Conservation (phyloP, 2,888 invertebrate species). For the Drosophila kuntzei region DNA sequence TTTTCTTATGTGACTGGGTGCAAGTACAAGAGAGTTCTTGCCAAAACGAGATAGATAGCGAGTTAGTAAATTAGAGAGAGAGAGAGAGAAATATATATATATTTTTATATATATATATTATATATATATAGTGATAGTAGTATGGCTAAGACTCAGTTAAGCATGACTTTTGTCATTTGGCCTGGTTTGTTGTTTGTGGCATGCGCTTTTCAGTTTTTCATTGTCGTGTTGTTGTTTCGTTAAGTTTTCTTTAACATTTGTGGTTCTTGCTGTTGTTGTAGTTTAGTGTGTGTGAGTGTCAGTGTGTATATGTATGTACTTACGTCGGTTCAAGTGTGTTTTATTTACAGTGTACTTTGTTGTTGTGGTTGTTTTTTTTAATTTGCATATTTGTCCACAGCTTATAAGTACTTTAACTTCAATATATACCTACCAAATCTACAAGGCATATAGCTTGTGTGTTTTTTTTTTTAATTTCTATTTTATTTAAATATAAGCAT, state of each 20-base stretch:
- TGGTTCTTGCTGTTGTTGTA: slow-evolving; percentile 29
- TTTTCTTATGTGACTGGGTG: slow-evolving; percentile 60
- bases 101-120: too few species aligned
- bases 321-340: slow-evolving; percentile 67
- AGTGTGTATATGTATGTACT: slow-evolving; percentile 63
- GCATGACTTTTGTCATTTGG: slow-evolving; percentile 37
- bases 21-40: slow-evolving; percentile 74
- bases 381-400: slow-evolving; percentile 26
- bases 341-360: slow-evolving; percentile 70
- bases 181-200: slow-evolving; percentile 39
- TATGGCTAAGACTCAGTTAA: slow-evolving; percentile 41
- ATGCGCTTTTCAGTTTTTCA: slow-evolving; percentile 49
- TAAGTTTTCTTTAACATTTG: slow-evolving; percentile 33
- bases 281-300: slow-evolving; percentile 39
- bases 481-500: slow-evolving; percentile 32
- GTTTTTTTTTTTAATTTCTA: slow-evolving; percentile 41
- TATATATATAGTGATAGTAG: slow-evolving; percentile 34
- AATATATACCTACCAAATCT: slow-evolving; percentile 53
- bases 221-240: slow-evolving; percentile 41
- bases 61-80: slow-evolving; percentile 35
- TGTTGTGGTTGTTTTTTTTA: slow-evolving; percentile 31
- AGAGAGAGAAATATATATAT: slow-evolving; percentile 25
- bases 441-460: slow-evolving; percentile 41
- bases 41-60: slow-evolving; percentile 46
- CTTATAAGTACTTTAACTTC: slow-evolving; percentile 31